Percentiles rank a stretch among this genome's conserved stretches.
Evolutionary conservation across 2,797 vertebrate genomes (phyloP).

Genomic region (Leptodactylus fallax): DNA sequence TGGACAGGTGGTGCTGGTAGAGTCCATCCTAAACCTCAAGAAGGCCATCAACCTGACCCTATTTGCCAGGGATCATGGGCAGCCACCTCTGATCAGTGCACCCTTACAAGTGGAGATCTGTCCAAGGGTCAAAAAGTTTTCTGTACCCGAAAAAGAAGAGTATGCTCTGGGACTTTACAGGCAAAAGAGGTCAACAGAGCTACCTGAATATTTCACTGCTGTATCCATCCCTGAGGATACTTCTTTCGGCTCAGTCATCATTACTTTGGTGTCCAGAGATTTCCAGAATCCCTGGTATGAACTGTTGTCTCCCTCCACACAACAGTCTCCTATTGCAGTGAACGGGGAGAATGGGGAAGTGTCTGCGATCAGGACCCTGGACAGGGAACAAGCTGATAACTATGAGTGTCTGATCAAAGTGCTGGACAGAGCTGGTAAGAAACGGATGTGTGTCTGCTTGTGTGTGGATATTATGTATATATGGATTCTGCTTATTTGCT

Average conservation of each 20-base stretch:
- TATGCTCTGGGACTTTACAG: constrained; percentile 12
- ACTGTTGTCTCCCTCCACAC: constrained; percentile 77
- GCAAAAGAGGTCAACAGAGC: constrained; percentile 66
- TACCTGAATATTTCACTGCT: constrained; percentile 72
- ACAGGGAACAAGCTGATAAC: constrained; percentile 74
- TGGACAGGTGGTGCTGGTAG: constrained; percentile 84
- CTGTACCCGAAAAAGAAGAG: constrained; percentile 5
- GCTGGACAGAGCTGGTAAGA: constrained; percentile 44
- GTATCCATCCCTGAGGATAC: constrained; percentile 85
- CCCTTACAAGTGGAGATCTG: constrained; percentile 79
- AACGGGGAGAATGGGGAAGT: constrained; percentile 83
- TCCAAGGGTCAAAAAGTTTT: constrained; percentile 70
- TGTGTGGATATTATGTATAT: background rate
- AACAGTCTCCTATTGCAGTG: constrained; percentile 80
- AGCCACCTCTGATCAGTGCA: constrained; percentile 80
- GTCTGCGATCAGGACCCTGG: constrained; percentile 79
- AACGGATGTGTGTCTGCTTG: background rate
- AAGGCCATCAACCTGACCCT: constrained; percentile 79
- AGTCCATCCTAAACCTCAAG: constrained; percentile 83
- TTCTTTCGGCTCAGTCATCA: constrained; percentile 80
- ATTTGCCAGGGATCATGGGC: constrained; percentile 84
- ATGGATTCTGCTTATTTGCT: background rate
- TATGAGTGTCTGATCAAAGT: constrained; percentile 65
- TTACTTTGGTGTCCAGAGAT: constrained; percentile 76
- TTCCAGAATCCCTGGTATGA: constrained; percentile 80